Base-by-base conservation (phyloP, 2,888 invertebrate species). In the Magallana nippona region DNA sequence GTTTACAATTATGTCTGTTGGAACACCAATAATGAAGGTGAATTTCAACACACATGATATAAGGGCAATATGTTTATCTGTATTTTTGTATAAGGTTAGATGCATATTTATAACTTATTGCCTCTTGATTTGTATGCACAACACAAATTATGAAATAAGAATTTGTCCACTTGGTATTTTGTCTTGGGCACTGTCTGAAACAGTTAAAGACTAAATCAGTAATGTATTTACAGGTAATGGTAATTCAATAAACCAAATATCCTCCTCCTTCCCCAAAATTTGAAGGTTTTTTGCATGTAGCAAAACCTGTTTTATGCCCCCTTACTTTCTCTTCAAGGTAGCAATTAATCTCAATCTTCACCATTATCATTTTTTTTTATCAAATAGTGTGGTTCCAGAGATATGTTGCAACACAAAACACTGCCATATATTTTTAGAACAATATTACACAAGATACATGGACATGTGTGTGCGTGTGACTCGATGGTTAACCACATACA, bases 331-430 rank as follows among this genome's bases (percentile, higher is more conserved):
- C 71, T 22, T 71, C 71, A 22, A 71, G 71, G 71, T 32, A 71
- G 71, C 27, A 71, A 71, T 71, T 71, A 71, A 27, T 71, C 71
- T 71, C 71, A 27, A 71, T 71, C 71, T 71, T 22, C 27, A 71
- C 27, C 32, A 71, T 71, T 71, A 71, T 71, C 71, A 71, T 71
- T 71, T 60, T n/a, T 58, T 60, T 71, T 71, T 71, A 71, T 71
- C 71, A 71, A 71, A 71, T 71, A 71, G 22, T 71, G 71, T 71
- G 71, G 27, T 15, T 71, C 71, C 22, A 32, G 27, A 63, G 27
- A 63, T 44, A 44, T 27, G 27, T 63, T 63, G 27, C 71, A 71
- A 71, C 27, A 27, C 32, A 71, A 27, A 71, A 27, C 71, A 71
- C 71, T 22, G 71, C 71, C 27, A 71, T 32, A 71, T 71, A 71